These are phyloP conservation scores for Pangasius macronema DNA, from an alignment of 2,797 vertebrate species.

Conservation along the genomic window DNA sequence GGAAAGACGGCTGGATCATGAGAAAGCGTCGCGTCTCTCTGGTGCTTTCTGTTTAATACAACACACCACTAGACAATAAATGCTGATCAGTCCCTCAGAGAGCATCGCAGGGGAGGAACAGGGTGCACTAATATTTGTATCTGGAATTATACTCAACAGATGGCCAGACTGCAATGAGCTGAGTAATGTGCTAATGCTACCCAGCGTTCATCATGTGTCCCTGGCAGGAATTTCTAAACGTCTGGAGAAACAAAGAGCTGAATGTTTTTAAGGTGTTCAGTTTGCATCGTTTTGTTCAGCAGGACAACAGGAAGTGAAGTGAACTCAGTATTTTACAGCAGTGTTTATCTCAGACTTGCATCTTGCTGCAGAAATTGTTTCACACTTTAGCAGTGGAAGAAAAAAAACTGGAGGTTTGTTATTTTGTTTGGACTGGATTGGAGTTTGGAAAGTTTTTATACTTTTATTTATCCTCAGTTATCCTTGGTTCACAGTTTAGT, in stretches of 20 bases:
- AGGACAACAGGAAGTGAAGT: not conserved
- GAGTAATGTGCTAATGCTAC: not conserved
- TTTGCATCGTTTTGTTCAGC: not conserved
- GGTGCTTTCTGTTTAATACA: slow-evolving; percentile 37
- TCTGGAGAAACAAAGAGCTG: not conserved
- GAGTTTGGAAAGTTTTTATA: not conserved
- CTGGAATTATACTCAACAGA: slow-evolving; percentile 45
- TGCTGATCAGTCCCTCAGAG: slow-evolving; percentile 35
- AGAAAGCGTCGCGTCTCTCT: not conserved
- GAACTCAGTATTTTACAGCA: not conserved
- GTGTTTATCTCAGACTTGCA: not conserved
- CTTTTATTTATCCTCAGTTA: not conserved
- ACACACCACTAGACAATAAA: slow-evolving; percentile 43
- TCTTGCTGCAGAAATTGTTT: not conserved
- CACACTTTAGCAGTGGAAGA: not conserved
- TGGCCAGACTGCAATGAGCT: slow-evolving; percentile 28
- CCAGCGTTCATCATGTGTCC: slow-evolving; percentile 7
- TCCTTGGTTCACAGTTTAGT: not conserved
- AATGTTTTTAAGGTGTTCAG: not conserved
- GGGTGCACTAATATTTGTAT: slow-evolving; percentile 43
- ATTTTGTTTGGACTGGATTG: not conserved
- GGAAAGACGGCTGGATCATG: not conserved
- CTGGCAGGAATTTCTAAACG: not conserved
- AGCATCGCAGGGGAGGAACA: slow-evolving; percentile 22
- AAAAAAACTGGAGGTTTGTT: not conserved